These are phyloP conservation scores for Platorchestia sp. DNA, from an alignment of 1,140 invertebrate genomes.

Conservation along the genomic window DNA sequence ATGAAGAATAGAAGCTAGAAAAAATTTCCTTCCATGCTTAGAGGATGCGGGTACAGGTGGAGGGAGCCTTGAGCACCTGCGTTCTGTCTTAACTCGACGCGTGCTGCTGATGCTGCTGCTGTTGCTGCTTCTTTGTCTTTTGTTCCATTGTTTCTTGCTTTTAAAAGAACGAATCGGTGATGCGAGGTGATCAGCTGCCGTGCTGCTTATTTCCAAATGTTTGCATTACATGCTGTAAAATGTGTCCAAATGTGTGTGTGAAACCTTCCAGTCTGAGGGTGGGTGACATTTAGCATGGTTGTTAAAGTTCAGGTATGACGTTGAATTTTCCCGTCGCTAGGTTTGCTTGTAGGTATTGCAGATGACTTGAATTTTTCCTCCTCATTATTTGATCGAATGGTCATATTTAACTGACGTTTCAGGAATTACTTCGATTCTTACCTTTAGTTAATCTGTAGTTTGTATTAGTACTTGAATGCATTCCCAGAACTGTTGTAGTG, in stretches of 20 bases:
- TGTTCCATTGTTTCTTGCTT: not conserved
- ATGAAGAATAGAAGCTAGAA: constrained; percentile 1
- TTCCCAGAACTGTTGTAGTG: not conserved
- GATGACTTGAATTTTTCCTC: not conserved
- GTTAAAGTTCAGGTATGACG: not conserved
- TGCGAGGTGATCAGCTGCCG: not conserved
- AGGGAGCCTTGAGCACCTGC: constrained; percentile 47
- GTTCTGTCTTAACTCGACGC: not conserved
- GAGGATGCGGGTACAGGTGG: constrained; percentile 47
- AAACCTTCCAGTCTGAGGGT: not conserved
- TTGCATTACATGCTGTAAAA: not conserved
- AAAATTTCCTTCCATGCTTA: constrained; percentile 19
- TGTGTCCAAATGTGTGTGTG: not conserved
- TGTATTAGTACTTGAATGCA: not conserved
- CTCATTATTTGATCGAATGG: not conserved
- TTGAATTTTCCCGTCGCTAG: not conserved
- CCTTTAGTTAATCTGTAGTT: not conserved
- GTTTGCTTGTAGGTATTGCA: not conserved
- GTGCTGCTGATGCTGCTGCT: not conserved
- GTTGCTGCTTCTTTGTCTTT: not conserved
- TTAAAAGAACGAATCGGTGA: not conserved
- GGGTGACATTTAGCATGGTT: not conserved
- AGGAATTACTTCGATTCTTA: not conserved
- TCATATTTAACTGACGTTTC: not conserved
- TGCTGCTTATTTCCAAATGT: not conserved